Conservation (phyloP, 2,888 invertebrate genomes). For the Stenotaenia linearis region DNA sequence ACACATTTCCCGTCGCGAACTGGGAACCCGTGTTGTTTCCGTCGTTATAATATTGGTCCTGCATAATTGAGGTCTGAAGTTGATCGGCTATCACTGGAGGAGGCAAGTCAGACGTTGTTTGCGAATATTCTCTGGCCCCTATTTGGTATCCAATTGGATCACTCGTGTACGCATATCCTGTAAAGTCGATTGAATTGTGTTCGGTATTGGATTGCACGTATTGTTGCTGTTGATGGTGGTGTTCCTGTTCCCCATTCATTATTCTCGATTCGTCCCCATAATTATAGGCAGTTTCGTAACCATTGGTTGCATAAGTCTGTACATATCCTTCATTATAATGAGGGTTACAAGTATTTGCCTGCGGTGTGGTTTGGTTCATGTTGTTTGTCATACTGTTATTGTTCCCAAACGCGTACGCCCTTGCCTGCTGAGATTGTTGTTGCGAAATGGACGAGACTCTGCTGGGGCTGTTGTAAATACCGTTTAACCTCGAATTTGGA, state of each 20-base stretch:
- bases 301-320: neutral
- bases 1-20: constrained; percentile 9
- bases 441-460: constrained; percentile 31
- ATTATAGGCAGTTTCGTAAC: constrained; percentile 44
- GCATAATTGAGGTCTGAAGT: constrained; percentile 24
- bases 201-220: constrained; percentile 71
- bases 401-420: constrained; percentile 28
- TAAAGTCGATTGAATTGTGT: constrained; percentile 53
- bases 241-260: constrained; percentile 31
- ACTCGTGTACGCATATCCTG: constrained; percentile 8
- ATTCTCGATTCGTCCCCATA: constrained; percentile 37
- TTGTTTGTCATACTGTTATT: constrained; percentile 28
- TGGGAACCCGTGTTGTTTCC: constrained; percentile 28
- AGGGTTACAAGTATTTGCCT: constrained; percentile 51
- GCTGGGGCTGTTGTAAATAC: constrained; percentile 15
- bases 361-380: constrained; percentile 38
- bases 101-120: neutral
- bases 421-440: constrained; percentile 27
- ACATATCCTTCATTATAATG: constrained; percentile 50
- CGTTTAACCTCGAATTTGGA: constrained; percentile 14
- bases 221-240: constrained; percentile 40
- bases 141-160: constrained; percentile 12
- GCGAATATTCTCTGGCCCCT: neutral
- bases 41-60: constrained; percentile 34
- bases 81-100: neutral